Evolutionary conservation across 2,113 vertebrate genomes (phyloP).

Genomic region (Neomonachus schauinslandi): DNA sequence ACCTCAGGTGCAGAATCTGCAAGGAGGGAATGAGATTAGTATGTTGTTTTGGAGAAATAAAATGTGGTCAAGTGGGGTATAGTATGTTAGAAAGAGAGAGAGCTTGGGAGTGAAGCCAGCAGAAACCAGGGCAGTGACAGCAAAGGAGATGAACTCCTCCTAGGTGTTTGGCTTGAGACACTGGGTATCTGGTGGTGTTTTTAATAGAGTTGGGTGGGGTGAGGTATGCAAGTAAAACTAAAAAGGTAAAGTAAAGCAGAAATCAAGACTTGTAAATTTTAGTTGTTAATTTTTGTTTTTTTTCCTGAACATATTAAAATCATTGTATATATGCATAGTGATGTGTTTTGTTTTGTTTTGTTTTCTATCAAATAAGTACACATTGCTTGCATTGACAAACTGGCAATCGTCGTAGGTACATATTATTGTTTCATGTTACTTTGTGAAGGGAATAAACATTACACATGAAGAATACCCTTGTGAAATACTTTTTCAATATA

Average conservation of each 20-base stretch:
- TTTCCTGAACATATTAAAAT: background rate
- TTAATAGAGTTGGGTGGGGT: background rate
- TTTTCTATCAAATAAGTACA: background rate
- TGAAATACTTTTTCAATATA: background rate
- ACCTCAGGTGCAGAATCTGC: background rate
- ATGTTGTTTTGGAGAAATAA: background rate
- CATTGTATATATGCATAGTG: background rate
- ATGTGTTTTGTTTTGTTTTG: background rate
- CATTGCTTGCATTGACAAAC: background rate
- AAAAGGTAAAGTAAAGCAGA: background rate
- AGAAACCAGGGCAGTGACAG: background rate
- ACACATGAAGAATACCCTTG: background rate
- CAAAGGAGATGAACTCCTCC: background rate
- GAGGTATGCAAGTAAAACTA: background rate
- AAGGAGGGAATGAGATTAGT: background rate
- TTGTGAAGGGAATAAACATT: background rate
- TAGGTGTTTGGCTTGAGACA: background rate
- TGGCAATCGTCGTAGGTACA: background rate
- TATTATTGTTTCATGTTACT: background rate
- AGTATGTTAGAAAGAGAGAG: background rate
- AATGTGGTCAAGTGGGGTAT: background rate
- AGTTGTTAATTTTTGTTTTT: background rate
- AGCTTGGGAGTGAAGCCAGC: background rate
- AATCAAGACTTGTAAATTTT: background rate
- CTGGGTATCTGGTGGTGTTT: accelerated